These are phyloP conservation scores for Archips xylosteana DNA, from an alignment of 2,888 invertebrate species.

Conservation along the genomic window DNA sequence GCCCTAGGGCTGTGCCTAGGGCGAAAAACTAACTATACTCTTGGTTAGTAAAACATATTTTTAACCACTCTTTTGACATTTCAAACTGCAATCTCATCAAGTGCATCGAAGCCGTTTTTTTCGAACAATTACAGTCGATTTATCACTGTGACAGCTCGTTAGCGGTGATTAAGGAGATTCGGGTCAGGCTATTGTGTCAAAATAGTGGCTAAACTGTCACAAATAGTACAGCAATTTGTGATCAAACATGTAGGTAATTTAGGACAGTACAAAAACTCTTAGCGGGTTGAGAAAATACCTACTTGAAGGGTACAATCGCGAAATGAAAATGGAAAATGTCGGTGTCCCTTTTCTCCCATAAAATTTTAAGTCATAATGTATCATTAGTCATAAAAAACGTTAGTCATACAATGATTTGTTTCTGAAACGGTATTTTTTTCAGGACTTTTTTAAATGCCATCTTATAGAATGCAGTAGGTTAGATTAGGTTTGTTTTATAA, in stretches of 20 bases:
- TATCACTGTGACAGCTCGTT: conserved; percentile 21
- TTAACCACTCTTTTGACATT: neutral
- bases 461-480: too few species aligned
- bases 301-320: too few species aligned
- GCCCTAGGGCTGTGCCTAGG: neutral
- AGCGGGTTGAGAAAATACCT: too few species aligned
- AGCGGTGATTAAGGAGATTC: conserved; percentile 6
- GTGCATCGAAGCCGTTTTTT: neutral
- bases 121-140: conserved; percentile 9
- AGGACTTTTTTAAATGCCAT: too few species aligned
- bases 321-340: too few species aligned
- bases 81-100: neutral
- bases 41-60: neutral
- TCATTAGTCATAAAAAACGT: too few species aligned
- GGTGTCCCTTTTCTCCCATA: too few species aligned
- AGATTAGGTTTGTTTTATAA: too few species aligned
- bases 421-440: too few species aligned
- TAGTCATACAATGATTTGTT: too few species aligned
- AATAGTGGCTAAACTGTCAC: neutral
- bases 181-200: conserved; percentile 16
- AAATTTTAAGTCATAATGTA: too few species aligned
- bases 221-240: neutral
- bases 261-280: too few species aligned
- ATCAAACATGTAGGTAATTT: neutral
- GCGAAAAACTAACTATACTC: neutral